Evolutionary conservation across 2,797 vertebrate species (phyloP).

Genomic region (Loris lydekkerianus): DNA sequence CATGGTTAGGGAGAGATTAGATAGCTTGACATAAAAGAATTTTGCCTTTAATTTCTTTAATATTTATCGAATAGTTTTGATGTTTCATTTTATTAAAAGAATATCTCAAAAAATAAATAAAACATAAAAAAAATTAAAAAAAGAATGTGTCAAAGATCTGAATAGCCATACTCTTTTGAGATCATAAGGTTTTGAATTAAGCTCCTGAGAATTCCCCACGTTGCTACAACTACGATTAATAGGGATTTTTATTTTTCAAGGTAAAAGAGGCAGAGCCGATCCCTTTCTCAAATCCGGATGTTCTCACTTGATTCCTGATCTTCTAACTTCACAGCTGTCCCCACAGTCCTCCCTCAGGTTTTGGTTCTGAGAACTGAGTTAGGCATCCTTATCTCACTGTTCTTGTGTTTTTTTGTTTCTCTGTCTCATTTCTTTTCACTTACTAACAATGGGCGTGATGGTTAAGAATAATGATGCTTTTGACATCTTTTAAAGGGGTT

Average conservation of each 20-base stretch:
- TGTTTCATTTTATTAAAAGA: slow-evolving; percentile 49
- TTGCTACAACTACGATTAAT: neutral
- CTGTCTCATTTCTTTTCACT: neutral
- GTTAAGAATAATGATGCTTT: slow-evolving; percentile 46
- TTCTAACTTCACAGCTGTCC: neutral
- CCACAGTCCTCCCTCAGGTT: neutral
- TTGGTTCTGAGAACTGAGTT: slow-evolving; percentile 9
- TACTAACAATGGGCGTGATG: neutral
- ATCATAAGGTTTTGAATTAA: neutral
- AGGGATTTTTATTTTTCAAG: slow-evolving; percentile 44
- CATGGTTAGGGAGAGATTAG: neutral
- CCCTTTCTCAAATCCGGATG: slow-evolving; percentile 27
- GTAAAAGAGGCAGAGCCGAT: neutral
- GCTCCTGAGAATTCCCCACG: neutral
- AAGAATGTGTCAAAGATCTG: neutral
- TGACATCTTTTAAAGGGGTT: neutral
- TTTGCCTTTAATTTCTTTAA: neutral
- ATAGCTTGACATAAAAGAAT: neutral
- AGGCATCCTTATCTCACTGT: neutral
- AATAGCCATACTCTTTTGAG: neutral
- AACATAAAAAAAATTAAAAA: neutral
- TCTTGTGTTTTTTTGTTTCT: neutral
- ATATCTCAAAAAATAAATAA: neutral
- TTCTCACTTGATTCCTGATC: slow-evolving; percentile 16
- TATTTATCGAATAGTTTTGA: neutral